Base-by-base conservation (phyloP, 2,888 invertebrate genomes). In the Aleiodes leptofemur region DNA sequence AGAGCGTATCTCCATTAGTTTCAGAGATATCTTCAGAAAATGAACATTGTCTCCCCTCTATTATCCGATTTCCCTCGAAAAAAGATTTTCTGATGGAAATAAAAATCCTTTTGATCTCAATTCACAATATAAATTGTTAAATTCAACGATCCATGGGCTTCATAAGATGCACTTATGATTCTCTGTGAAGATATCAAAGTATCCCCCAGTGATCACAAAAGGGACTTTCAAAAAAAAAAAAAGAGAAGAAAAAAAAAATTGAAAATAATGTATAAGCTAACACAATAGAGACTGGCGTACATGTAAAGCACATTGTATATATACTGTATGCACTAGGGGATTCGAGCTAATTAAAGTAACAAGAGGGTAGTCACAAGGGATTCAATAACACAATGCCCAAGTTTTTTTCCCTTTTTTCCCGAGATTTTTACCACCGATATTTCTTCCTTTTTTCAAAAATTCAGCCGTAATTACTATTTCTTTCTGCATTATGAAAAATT, bases 291-390 rank as follows among this genome's bases (percentile, higher is more conserved):
- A 6, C 43, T 64, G 48, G 16, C n/a, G 38, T 43, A 43, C 43
- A 64, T 48, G 43, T 48, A 43, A 64, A 64, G 64, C 64, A 64
- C 64, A 64, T 43, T 16, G 43, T 48, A 4, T 43, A 48, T 14
- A 16, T 23, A 23, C 23, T 23, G 43, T 43, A 43, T 64, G 64
- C 43, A 64, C 43, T 48, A 48, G 64, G 48, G 64, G 43, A 64
- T 64, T 16, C 3, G 9, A 43, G 48, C 64, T 64, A 64, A 64
- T 64, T 16, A 23, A 43, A 23, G 64, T 34, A 61, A 61, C 61
- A 61, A 61, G 38, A 61, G 61, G 61, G 61, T 61, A 61, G 61
- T 14, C 34, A 38, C 13, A 61, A 16, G 61, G 61, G 61, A 38
- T 61, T 61, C n/a, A 38, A 14, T 38, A 61, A 34, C 34, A 61